Evolutionary conservation across 2,113 vertebrate genomes (phyloP).

Genomic region (Urocitellus parryii): DNA sequence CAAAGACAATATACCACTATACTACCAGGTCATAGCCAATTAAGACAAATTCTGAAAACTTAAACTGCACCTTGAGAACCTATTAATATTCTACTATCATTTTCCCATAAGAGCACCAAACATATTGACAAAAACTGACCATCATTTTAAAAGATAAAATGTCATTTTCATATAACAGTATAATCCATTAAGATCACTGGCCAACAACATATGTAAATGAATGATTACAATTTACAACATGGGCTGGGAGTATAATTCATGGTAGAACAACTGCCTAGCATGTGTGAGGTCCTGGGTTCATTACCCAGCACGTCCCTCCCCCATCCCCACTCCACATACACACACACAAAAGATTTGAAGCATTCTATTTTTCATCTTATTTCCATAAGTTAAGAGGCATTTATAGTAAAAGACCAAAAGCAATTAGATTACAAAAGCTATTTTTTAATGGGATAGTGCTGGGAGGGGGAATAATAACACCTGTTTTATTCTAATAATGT

Average conservation of each 20-base stretch:
- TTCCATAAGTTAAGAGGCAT: conserved; percentile 56
- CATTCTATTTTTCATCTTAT: conserved; percentile 33
- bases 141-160: neutral
- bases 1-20: neutral
- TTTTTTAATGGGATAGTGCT: conserved; percentile 55
- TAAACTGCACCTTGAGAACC: neutral
- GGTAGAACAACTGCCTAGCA: neutral
- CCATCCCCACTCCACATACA: no score
- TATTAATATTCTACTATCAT: neutral
- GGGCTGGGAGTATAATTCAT: neutral
- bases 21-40: neutral
- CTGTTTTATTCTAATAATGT: conserved; percentile 64
- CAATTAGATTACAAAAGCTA: conserved; percentile 62
- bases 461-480: conserved; percentile 10
- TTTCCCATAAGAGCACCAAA: neutral
- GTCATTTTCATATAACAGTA: conserved; percentile 29
- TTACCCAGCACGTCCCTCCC: neutral
- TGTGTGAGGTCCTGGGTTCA: neutral
- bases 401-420: conserved; percentile 42
- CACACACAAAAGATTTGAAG: neutral
- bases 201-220: neutral
- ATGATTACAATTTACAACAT: neutral
- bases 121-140: neutral
- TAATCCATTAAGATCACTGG: neutral
- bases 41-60: neutral